Conservation (phyloP, 1,140 invertebrate genomes). For the Zaprionus capensis region DNA sequence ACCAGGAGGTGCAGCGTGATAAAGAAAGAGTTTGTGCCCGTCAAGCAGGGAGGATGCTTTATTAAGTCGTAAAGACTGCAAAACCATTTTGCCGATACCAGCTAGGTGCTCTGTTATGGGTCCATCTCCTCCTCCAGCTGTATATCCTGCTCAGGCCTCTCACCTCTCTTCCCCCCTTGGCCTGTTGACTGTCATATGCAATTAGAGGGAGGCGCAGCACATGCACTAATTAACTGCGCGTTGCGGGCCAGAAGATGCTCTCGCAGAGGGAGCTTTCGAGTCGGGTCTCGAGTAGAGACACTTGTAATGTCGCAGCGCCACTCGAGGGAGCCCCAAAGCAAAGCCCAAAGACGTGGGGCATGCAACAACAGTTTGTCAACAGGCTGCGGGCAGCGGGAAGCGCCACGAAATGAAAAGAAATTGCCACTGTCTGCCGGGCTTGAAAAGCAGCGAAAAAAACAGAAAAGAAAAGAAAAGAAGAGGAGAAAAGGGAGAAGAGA, state of each 20-base stretch:
- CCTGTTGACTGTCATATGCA: slow-evolving; percentile 67
- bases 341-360: slow-evolving; percentile 4
- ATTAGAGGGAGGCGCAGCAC: slow-evolving; percentile 64
- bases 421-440: slow-evolving; percentile 72
- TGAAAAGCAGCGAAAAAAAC: slow-evolving; percentile 38
- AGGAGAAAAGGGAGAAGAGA: slow-evolving; percentile 13
- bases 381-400: slow-evolving; percentile 37
- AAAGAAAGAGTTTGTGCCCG: not conserved
- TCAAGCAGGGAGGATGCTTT: slow-evolving; percentile 22
- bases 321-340: slow-evolving; percentile 57
- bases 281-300: slow-evolving; percentile 43
- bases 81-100: slow-evolving; percentile 20
- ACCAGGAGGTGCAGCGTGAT: slow-evolving; percentile 10
- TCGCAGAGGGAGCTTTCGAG: slow-evolving; percentile 17
- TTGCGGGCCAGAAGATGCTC: slow-evolving; percentile 34
- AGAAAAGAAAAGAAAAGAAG: slow-evolving; percentile 28
- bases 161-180: slow-evolving; percentile 1
- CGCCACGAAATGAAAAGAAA: slow-evolving; percentile 77
- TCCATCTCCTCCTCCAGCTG: slow-evolving; percentile 8
- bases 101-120: not conserved
- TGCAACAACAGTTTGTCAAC: slow-evolving; percentile 73
- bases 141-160: slow-evolving; percentile 1
- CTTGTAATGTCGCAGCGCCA: slow-evolving; percentile 78
- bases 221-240: slow-evolving; percentile 77
- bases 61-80: slow-evolving; percentile 63